Conservation (phyloP, 2,888 invertebrate genomes). For the Drosophila buzzatii region DNA sequence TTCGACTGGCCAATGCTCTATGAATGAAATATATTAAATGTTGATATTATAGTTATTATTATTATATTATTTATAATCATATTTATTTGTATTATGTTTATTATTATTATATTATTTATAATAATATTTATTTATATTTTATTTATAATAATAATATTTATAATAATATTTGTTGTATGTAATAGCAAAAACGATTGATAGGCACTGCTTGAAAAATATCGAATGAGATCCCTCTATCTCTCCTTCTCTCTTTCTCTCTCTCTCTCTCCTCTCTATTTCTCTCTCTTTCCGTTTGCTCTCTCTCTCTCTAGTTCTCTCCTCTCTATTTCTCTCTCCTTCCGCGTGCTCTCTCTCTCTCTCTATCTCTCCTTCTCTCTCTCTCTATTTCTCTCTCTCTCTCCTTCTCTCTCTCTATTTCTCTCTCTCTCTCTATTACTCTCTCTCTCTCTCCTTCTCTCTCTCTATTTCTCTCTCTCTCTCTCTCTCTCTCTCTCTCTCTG, state of each 20-base stretch:
- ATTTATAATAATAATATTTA: too few relatives aligned
- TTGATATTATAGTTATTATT: neutral
- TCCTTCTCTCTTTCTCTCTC: neutral
- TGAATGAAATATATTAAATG: neutral
- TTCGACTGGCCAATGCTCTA: slow-evolving; percentile 1
- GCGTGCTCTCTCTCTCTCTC: neutral
- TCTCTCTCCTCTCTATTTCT: neutral
- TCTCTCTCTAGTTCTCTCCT: neutral
- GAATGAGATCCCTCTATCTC: neutral
- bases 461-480: too few relatives aligned
- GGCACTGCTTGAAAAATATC: neutral
- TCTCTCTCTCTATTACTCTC: neutral
- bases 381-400: too few relatives aligned
- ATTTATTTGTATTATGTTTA: too few relatives aligned
- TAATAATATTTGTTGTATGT: too few relatives aligned
- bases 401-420: neutral
- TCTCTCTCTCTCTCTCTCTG: neutral
- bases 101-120: too few relatives aligned
- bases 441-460: neutral
- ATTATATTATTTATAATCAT: too few relatives aligned
- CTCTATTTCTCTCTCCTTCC: too few relatives aligned
- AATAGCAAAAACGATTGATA: neutral
- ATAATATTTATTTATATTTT: neutral
- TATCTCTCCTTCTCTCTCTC: neutral
- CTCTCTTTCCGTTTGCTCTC: neutral